Evolutionary conservation across 2,797 vertebrate genomes (phyloP).

Genomic region (Gymnothorax javanicus): DNA sequence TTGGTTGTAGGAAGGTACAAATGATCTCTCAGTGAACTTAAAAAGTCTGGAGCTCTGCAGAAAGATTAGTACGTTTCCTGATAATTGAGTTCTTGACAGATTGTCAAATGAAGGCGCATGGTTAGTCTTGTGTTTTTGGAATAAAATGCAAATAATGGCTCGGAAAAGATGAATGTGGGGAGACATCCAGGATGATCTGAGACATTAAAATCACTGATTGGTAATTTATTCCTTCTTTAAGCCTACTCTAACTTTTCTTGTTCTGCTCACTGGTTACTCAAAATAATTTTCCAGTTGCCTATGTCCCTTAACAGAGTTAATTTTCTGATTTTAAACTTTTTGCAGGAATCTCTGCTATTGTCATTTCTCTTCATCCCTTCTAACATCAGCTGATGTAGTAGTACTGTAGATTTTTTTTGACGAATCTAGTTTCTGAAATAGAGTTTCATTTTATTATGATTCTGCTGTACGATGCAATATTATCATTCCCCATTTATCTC

Average conservation of each 20-base stretch:
- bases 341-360: not conserved
- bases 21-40: not conserved
- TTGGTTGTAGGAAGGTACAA: not conserved
- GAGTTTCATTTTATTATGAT: not conserved
- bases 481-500: not conserved
- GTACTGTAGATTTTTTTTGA: not conserved
- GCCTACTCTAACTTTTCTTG: not conserved
- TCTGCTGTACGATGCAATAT: not conserved
- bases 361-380: not conserved
- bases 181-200: constrained; percentile 6
- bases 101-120: not conserved
- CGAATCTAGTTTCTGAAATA: not conserved
- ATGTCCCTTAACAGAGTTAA: not conserved
- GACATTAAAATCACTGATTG: constrained; percentile 8
- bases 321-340: not conserved
- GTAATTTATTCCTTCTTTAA: not conserved
- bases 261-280: not conserved
- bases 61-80: not conserved
- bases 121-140: not conserved
- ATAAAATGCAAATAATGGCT: not conserved
- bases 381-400: not conserved
- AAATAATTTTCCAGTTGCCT: not conserved
- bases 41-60: not conserved
- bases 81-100: not conserved
- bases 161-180: not conserved